A percentile compares a stretch with the other conserved stretches of the same genome.
phyloP scores from a whole-genome alignment of 2,888 invertebrate genomes.

The Drosophila ochracea region DNA sequence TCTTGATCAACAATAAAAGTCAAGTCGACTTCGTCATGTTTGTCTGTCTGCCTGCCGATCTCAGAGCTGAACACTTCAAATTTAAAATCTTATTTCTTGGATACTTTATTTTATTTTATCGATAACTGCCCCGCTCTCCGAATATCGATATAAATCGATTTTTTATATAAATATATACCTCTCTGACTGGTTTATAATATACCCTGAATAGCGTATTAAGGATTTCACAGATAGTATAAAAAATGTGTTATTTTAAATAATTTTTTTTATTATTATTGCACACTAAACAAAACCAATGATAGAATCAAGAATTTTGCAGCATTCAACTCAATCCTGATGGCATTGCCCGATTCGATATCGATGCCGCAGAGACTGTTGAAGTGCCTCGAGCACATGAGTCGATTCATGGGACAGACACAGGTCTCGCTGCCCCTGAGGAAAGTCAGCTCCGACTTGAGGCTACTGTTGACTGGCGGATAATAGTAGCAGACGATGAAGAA shows the following conservation, averaged over 20 bases:
- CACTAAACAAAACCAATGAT: neutral
- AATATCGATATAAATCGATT: neutral
- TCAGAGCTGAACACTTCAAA: neutral
- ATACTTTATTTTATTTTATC: neutral
- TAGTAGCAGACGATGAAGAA: slow-evolving; percentile 55
- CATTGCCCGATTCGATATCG: slow-evolving; percentile 26
- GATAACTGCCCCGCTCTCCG: neutral
- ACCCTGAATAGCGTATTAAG: neutral
- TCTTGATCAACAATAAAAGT: neutral
- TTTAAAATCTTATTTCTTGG: neutral
- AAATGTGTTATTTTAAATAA: neutral
- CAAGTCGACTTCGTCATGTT: neutral
- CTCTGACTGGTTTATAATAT: neutral
- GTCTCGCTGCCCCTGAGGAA: neutral
- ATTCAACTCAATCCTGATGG: neutral
- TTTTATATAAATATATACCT: neutral
- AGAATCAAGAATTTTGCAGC: accelerated
- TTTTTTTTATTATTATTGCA: neutral
- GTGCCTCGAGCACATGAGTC: slow-evolving; percentile 39
- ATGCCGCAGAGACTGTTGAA: slow-evolving; percentile 51
- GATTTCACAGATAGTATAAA: too few species aligned
- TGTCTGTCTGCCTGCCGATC: neutral
- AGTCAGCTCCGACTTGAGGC: neutral
- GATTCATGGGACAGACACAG: slow-evolving; percentile 34
- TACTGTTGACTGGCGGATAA: slow-evolving; percentile 28